phyloP scores from a whole-genome alignment of 2,113 vertebrate genomes.

The Corythaeola cristata region DNA sequence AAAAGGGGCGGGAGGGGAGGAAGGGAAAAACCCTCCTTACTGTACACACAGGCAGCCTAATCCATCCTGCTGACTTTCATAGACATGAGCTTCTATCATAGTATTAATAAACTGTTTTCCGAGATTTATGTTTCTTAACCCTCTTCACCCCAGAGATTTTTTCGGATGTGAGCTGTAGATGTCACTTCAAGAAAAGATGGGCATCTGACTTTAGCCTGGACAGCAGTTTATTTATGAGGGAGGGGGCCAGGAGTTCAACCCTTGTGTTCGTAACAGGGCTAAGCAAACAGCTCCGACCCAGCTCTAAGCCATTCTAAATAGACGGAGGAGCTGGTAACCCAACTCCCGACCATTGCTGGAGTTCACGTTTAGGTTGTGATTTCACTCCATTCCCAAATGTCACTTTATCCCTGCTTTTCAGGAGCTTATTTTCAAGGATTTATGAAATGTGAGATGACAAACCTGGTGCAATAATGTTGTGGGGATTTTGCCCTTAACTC shows the following conservation, averaged over 20 bases:
- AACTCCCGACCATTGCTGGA: slow-evolving; percentile 38
- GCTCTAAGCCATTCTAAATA: slow-evolving; percentile 61
- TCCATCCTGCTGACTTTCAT: slow-evolving; percentile 45
- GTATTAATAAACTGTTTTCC: slow-evolving; percentile 40
- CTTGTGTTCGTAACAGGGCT: slow-evolving; percentile 39
- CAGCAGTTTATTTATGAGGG: slow-evolving; percentile 63
- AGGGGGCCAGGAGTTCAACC: slow-evolving; percentile 61
- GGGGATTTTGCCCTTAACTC: slow-evolving; percentile 48
- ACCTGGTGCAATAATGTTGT: slow-evolving; percentile 22
- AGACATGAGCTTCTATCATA: not conserved
- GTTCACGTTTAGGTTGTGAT: slow-evolving; percentile 45
- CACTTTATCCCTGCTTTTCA: slow-evolving; percentile 63
- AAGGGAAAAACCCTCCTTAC: not conserved
- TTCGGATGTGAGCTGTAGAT: slow-evolving; percentile 30
- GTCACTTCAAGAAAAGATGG: slow-evolving; percentile 65
- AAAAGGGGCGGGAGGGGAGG: slow-evolving; percentile 30
- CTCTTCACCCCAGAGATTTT: slow-evolving; percentile 55
- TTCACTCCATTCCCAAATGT: slow-evolving; percentile 37
- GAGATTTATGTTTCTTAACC: slow-evolving; percentile 41
- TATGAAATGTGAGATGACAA: slow-evolving; percentile 68
- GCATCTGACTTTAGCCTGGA: slow-evolving; percentile 29
- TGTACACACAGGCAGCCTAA: slow-evolving; percentile 25
- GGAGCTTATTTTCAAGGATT: slow-evolving; percentile 71
- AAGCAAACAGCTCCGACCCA: slow-evolving; percentile 58
- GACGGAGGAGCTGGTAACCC: slow-evolving; percentile 31